These are phyloP conservation scores for Piaya cayana DNA, from an alignment of 2,113 vertebrate species.

Conservation along the genomic window DNA sequence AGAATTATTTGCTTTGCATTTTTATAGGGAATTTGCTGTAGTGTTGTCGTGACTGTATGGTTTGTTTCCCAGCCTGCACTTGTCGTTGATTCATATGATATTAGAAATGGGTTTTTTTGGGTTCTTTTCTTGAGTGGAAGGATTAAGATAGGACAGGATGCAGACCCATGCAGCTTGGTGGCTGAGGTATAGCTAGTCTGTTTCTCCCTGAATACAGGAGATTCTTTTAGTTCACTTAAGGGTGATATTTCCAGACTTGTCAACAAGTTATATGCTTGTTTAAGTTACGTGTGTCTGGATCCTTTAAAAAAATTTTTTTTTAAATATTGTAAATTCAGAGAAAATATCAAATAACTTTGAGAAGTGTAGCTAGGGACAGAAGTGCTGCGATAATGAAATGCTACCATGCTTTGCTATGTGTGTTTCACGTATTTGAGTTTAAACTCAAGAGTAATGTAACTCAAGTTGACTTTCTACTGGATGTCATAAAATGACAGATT, in stretches of 20 bases:
- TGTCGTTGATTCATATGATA: not conserved
- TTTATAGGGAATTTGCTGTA: not conserved
- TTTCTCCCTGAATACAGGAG: not conserved
- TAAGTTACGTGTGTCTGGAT: not conserved
- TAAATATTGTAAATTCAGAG: not conserved
- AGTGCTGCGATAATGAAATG: not conserved
- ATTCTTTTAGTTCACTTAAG: not conserved
- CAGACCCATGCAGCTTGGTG: not conserved
- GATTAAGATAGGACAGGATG: not conserved
- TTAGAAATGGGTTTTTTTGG: not conserved
- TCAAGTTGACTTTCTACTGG: conserved; percentile 63
- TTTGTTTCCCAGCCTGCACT: not conserved
- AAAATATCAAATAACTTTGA: not conserved
- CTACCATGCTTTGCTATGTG: conserved; percentile 27
- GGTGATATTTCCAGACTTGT: not conserved
- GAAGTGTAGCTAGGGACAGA: not conserved
- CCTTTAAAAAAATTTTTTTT: not conserved
- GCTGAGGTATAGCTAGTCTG: not conserved
- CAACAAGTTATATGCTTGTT: not conserved
- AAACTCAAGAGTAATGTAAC: conserved; percentile 53
- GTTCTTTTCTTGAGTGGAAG: not conserved
- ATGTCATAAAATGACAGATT: conserved; percentile 82
- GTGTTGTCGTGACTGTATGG: not conserved
- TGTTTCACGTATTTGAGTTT: conserved; percentile 36
- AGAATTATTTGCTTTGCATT: not conserved